Evolutionary conservation across 2,113 vertebrate genomes (phyloP).

Genomic region (Muscicapa adusta): DNA sequence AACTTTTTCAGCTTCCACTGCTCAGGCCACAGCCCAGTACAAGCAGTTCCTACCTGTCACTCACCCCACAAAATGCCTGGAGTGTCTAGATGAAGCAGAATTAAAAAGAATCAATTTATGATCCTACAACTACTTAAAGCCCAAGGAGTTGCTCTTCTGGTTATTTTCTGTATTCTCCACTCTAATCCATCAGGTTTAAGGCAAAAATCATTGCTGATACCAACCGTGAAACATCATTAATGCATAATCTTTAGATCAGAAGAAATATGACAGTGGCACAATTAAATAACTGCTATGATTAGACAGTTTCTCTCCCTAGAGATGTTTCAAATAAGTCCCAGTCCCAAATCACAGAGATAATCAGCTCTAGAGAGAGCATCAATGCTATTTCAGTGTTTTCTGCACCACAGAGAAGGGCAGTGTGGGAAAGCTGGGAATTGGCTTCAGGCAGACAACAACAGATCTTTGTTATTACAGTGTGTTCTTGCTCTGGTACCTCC

Average conservation of each 20-base stretch:
- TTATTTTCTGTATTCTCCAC: neutral
- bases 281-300: neutral
- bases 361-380: neutral
- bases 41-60: neutral
- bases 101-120: neutral
- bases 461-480: neutral
- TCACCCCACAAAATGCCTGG: neutral
- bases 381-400: neutral
- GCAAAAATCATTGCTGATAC: neutral
- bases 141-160: neutral
- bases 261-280: neutral
- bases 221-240: neutral
- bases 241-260: neutral
- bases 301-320: neutral
- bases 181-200: neutral
- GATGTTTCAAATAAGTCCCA: neutral
- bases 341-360: neutral
- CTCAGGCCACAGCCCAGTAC: neutral
- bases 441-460: neutral
- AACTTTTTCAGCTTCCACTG: neutral
- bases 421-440: neutral
- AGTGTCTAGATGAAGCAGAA: neutral
- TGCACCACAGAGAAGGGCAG: neutral
- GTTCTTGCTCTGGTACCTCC: constrained; percentile 8
- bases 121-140: neutral